Base-by-base conservation (phyloP, 2,888 invertebrate species). In the Xestia xanthographa region DNA sequence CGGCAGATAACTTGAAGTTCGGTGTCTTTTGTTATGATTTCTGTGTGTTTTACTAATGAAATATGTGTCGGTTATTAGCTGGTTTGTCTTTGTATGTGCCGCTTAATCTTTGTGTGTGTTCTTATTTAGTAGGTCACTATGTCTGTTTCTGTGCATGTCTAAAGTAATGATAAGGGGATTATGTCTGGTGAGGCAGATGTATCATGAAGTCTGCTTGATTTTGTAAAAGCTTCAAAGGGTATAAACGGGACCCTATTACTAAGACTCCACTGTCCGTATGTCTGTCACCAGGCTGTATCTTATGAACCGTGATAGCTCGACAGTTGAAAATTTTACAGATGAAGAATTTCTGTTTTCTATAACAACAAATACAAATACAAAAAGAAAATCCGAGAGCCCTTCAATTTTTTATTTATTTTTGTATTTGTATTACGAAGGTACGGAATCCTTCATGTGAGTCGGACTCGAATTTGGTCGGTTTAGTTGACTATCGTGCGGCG, bases 1-100 rank as follows among this genome's bases (percentile, higher is more conserved):
- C 86, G 80, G 83, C 70, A 88, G 87, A 88, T 88, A 88, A 82
- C 75, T 68, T 38, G 26, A 48, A 66, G 60, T 76, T 74, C 80
- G 73, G 84, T 71, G 82, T 72, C 80, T 84, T 82, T 81, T 68
- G 75, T 84, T 86, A 75, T 80, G 70, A 79, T 80, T 70, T 75
- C 38, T 84, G 84, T 87, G 73, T 88, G 74, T 68, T 81, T 79
- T 79, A 72, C 86, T 84, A 86, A 87, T 88, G 84, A 86, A 86
- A 83, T 82, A 73, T 71, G 62, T 82, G 86, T 50, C 62, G 22
- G 60, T 38, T 76, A 72, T 76, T 65, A 73, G 50, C 50, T 68
- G 53, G 63, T 68, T 14, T 63, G 12, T 11, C 58, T 72, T 77
- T 65, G 71, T 73, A 20, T 11, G n/a, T 68, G 71, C 71, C 80